Conservation (phyloP, 2,888 invertebrate species). For the Crioceris asparagi region DNA sequence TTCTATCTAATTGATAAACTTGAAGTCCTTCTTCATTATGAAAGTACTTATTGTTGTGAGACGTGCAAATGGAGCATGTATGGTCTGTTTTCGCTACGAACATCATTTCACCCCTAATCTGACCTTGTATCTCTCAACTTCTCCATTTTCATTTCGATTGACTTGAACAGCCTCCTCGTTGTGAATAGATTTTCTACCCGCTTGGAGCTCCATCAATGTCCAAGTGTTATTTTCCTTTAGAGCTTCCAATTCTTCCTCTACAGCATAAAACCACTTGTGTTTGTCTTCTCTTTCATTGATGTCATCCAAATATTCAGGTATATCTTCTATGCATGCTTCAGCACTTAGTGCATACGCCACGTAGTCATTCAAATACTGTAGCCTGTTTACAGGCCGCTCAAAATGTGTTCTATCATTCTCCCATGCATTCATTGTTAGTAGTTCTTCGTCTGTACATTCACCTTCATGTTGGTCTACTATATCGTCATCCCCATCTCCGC, state of each 20-base stretch:
- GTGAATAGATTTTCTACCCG: not conserved
- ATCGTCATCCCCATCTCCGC: no score
- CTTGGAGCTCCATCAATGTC: no score
- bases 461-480: no score
- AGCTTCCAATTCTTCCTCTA: not conserved
- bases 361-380: not conserved
- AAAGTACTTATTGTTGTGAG: not conserved
- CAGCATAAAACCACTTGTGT: not conserved
- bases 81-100: not conserved
- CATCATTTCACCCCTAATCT: not conserved
- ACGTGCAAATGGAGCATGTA: constrained; percentile 1
- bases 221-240: not conserved
- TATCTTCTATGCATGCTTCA: not conserved
- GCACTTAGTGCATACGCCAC: not conserved
- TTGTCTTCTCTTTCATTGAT: not conserved
- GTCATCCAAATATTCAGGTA: not conserved
- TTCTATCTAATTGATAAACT: constrained; percentile 1
- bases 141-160: not conserved
- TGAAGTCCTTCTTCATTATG: not conserved
- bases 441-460: no score
- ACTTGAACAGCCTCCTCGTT: not conserved
- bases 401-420: no score
- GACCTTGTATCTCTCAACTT: no score
- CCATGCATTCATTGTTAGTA: no score
- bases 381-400: not conserved